Evolutionary conservation across 2,113 vertebrate species (phyloP), one percentile per base, ranked within the genome.

Genomic region (Nicator chloris): DNA sequence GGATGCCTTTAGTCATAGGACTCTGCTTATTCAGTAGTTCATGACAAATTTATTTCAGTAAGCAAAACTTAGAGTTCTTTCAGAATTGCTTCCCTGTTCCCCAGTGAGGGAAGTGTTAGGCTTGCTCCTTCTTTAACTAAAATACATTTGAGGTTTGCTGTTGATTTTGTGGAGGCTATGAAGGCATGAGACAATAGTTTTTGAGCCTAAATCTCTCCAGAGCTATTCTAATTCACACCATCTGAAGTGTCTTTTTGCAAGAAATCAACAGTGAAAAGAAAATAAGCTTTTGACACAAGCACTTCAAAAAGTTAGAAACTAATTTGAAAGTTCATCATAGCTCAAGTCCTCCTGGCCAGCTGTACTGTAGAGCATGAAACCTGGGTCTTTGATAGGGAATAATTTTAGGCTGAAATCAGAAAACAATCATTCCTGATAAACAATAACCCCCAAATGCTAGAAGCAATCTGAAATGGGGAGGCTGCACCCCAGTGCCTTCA

Each of bases 21-120:
- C 86, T 76, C 76, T 60, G 61, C 80, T 96, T 95, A 87, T 95
- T 94, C 88, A 90, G 94, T 97, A 96, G 92, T 94, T 96, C 88
- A 93, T 66, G 95, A 89, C 89, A 93, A 93, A 93, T 80, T 82
- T 95, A 92, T 77, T 79, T 82, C 92, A 87, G 77, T 66, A 93
- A 93, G 89, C 53, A 91, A 84, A 96, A 88, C 79, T 71, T 57
- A 30, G 31, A 54, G 57, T 69, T 89, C 59, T 87, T 91, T 85
- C 40, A 87, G 84, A 87, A 45, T 10, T 50, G 30, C 59, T 80
- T 89, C 85, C 42, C 45, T 86, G 50, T 73, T 95, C 70, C 77
- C 64, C 33, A 53, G 81, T 61, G 63, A 92, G 51, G 68, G 63
- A 94, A 59, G 71, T 68, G 56, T 72, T 68, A 45, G 60, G 31